Percentiles rank a stretch among this genome's conserved stretches.
Evolutionary conservation across 2,113 vertebrate species (phyloP).

Genomic region (Labeo catla): DNA sequence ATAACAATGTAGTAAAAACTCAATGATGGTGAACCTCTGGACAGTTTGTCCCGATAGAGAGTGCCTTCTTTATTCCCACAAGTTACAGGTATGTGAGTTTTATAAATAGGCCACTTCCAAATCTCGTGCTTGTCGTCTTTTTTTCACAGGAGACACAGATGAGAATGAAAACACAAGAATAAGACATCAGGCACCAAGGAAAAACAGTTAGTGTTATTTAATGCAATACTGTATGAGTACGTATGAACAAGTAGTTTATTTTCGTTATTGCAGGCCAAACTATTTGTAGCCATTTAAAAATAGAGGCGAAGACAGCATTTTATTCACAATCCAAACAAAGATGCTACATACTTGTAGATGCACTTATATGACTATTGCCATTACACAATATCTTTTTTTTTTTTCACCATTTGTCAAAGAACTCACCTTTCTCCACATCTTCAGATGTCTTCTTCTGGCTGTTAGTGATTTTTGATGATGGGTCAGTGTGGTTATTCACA

Average conservation of each 20-base stretch:
- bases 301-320: too few species aligned
- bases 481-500: not conserved
- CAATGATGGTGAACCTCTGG: constrained; percentile 63
- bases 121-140: constrained; percentile 59
- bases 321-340: too few species aligned
- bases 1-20: not conserved
- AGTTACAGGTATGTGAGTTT: constrained; percentile 65
- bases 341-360: too few species aligned
- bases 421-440: not conserved
- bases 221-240: too few species aligned
- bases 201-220: too few species aligned
- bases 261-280: too few species aligned
- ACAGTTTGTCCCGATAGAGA: constrained; percentile 62
- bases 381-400: too few species aligned
- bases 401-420: too few species aligned
- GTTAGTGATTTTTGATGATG: not conserved
- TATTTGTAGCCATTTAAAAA: too few species aligned
- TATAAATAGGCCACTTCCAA: constrained; percentile 68
- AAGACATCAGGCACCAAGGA: not conserved
- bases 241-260: too few species aligned
- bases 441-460: not conserved
- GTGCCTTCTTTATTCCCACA: constrained; percentile 58
- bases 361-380: too few species aligned
- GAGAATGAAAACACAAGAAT: not conserved
- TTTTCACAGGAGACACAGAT: constrained; percentile 51